Conservation (phyloP, 1,140 invertebrate genomes). For the Portunus trituberculatus region DNA sequence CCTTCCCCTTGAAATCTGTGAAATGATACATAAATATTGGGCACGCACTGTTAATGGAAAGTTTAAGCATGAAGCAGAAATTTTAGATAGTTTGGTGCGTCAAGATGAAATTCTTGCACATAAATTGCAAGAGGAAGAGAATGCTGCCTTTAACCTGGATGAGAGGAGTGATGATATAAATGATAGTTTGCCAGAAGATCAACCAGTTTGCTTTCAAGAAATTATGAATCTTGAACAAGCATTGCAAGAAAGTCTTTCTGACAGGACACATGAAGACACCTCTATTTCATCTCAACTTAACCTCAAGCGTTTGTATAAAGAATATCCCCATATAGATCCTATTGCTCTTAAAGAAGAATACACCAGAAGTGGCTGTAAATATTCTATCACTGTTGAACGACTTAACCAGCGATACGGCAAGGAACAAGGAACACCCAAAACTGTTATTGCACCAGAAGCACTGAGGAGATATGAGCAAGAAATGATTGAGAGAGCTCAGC, state of each 20-base stretch:
- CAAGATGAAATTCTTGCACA: slow-evolving; percentile 66
- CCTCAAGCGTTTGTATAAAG: slow-evolving; percentile 54
- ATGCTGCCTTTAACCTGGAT: not conserved
- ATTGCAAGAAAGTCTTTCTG: slow-evolving; percentile 50
- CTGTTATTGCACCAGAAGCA: slow-evolving; percentile 66
- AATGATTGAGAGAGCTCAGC: slow-evolving; percentile 61
- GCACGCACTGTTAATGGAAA: slow-evolving; percentile 59
- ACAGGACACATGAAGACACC: not conserved
- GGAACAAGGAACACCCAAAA: slow-evolving; percentile 64
- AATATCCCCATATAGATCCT: slow-evolving; percentile 66
- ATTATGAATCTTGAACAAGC: slow-evolving; percentile 74
- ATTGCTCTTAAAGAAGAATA: slow-evolving; percentile 63
- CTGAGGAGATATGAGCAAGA: slow-evolving; percentile 61
- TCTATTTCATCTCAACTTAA: slow-evolving; percentile 60
- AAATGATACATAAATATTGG: slow-evolving; percentile 66
- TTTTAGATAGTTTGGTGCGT: slow-evolving; percentile 63
- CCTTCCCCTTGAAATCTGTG: slow-evolving; percentile 63
- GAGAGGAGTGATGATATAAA: not conserved
- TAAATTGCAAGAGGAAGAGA: slow-evolving; percentile 66
- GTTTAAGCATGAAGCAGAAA: slow-evolving; percentile 65
- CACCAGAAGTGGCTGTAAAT: slow-evolving; percentile 51
- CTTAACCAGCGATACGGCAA: slow-evolving; percentile 47
- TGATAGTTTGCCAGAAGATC: slow-evolving; percentile 46
- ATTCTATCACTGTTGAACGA: slow-evolving; percentile 34
- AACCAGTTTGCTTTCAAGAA: slow-evolving; percentile 54